Evolutionary conservation across 35 echinoderm and acorn worm species (phyloP).

Genomic region (Patiria miniata): DNA sequence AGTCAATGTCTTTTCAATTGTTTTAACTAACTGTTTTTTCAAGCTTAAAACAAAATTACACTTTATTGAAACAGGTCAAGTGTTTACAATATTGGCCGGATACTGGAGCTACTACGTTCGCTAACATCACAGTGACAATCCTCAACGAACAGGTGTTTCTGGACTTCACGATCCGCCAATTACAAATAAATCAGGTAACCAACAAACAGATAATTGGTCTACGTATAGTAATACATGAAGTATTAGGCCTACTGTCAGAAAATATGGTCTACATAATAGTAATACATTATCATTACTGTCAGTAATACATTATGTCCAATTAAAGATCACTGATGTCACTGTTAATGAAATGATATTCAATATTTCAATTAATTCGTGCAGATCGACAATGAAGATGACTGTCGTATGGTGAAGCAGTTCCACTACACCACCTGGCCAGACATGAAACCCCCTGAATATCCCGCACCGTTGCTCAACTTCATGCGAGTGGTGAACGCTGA

Average conservation of each 20-base stretch:
- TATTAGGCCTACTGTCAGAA: no score
- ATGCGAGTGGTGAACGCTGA: neutral
- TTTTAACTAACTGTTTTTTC: no score
- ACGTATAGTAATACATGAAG: no score
- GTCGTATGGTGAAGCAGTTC: slow-evolving; percentile 49
- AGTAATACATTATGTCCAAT: no score
- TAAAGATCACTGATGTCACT: no score
- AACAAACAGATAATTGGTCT: no score
- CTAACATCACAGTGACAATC: neutral
- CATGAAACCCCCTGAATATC: slow-evolving; percentile 58
- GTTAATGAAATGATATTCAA: no score
- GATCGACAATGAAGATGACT: neutral
- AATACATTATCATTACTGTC: no score
- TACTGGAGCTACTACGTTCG: neutral
- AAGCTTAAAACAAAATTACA: no score
- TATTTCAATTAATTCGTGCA: neutral
- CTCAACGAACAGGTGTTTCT: neutral
- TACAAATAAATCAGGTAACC: neutral
- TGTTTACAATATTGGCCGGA: neutral
- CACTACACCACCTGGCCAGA: slow-evolving; percentile 74
- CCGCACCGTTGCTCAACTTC: slow-evolving; percentile 48
- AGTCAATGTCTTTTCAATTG: no score
- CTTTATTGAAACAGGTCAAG: neutral
- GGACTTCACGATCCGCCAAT: neutral
- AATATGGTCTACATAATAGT: no score